Conservation (phyloP, 2,113 vertebrate species). For the Oryzias woworae region DNA sequence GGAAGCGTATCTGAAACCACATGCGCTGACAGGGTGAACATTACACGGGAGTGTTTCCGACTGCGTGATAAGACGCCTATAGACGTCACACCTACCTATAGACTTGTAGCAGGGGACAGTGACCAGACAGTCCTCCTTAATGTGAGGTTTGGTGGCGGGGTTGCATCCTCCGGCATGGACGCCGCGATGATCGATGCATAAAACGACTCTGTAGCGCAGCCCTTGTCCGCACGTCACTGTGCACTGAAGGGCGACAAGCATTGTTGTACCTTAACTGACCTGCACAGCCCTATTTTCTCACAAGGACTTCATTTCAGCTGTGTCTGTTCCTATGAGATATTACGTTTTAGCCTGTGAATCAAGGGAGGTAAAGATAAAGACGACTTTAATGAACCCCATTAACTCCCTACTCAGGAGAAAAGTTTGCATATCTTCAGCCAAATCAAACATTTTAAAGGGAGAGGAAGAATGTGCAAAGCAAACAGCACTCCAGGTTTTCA, state of each 20-base stretch:
- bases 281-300: neutral
- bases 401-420: slow-evolving; percentile 34
- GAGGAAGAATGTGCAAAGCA: slow-evolving; percentile 68
- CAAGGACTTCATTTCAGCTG: slow-evolving; percentile 4
- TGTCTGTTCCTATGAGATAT: slow-evolving; percentile 5
- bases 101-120: slow-evolving; percentile 94
- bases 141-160: slow-evolving; percentile 92
- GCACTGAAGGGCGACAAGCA: slow-evolving; percentile 78
- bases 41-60: neutral
- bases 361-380: slow-evolving; percentile 24
- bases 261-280: neutral
- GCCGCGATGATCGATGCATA: slow-evolving; percentile 94
- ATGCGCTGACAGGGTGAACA: neutral
- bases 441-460: slow-evolving; percentile 72
- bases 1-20: slow-evolving; percentile 86
- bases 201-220: slow-evolving; percentile 92
- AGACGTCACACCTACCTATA: slow-evolving; percentile 73
- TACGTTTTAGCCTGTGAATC: slow-evolving; percentile 27
- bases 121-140: slow-evolving; percentile 94
- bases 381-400: slow-evolving; percentile 33
- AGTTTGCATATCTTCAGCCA: slow-evolving; percentile 57
- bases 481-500: slow-evolving; percentile 62
- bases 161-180: slow-evolving; percentile 93
- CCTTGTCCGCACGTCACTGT: slow-evolving; percentile 96
- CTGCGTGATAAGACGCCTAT: neutral